Conservation (phyloP, 2,113 vertebrate genomes). For the Sinocyclocheilus maitianheensis region DNA sequence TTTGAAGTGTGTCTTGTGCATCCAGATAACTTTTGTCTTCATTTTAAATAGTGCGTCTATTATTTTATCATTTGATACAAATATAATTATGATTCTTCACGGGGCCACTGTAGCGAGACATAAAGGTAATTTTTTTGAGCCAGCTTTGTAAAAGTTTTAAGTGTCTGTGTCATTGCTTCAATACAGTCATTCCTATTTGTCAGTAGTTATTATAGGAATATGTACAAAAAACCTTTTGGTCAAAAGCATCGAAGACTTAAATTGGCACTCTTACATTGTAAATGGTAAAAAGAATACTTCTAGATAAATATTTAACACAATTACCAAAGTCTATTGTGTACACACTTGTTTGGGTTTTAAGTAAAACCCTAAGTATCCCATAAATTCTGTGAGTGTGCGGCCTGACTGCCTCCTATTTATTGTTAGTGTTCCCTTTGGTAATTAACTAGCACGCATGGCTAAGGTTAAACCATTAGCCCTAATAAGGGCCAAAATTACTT, state of each 20-base stretch:
- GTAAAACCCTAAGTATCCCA: constrained; percentile 23
- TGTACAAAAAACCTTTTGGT: background rate
- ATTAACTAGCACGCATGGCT: constrained; percentile 51
- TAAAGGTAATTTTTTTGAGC: background rate
- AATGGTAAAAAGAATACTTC: background rate
- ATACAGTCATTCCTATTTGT: background rate
- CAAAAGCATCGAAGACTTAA: background rate
- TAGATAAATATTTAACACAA: constrained; percentile 17
- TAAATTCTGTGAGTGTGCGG: background rate
- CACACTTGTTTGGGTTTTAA: constrained; percentile 20
- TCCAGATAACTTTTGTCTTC: background rate
- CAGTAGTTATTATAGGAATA: background rate
- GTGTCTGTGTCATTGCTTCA: background rate
- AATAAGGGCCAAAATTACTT: constrained; percentile 58
- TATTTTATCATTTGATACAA: background rate
- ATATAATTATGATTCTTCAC: background rate
- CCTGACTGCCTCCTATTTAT: constrained; percentile 40
- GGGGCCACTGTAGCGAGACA: background rate
- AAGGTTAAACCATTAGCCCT: constrained; percentile 53
- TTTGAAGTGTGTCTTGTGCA: background rate
- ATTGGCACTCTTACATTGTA: constrained; percentile 4
- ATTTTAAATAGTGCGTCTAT: background rate
- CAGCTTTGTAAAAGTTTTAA: background rate
- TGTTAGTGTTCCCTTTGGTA: constrained; percentile 45
- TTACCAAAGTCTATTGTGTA: no score